phyloP scores from a whole-genome alignment of 2,113 vertebrate genomes.

The Anarhynchus alexandrinus region DNA sequence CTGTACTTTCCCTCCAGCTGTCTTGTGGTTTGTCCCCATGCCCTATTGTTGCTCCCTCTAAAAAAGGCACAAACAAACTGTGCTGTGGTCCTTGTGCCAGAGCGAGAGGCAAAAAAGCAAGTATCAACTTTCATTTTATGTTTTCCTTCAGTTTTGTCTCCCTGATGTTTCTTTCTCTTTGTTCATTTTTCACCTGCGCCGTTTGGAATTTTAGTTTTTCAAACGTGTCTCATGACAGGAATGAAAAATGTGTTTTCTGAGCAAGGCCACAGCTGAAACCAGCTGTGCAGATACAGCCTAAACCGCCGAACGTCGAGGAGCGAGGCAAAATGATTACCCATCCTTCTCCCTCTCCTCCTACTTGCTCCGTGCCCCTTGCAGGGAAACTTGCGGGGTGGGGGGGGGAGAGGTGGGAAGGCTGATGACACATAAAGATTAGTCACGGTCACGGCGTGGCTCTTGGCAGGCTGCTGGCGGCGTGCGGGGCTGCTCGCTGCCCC shows the following conservation, averaged over 20 bases:
- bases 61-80: neutral
- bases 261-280: neutral
- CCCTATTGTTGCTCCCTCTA: neutral
- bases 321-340: rapidly evolving
- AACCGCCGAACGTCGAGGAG: rapidly evolving
- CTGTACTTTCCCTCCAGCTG: neutral
- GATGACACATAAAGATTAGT: rapidly evolving
- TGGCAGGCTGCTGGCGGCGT: rapidly evolving
- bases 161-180: neutral
- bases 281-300: neutral
- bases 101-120: neutral
- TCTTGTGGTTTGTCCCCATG: neutral
- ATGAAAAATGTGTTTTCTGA: constrained; percentile 10
- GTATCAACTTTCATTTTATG: neutral
- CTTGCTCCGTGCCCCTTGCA: neutral
- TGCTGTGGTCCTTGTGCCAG: neutral
- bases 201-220: neutral
- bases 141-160: neutral
- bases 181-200: neutral
- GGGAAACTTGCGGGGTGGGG: rapidly evolving
- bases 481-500: rapidly evolving
- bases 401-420: too few relatives aligned
- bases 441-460: rapidly evolving
- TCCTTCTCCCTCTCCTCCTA: neutral
- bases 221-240: neutral